These are phyloP conservation scores for Lamellibrachia luymesi DNA, from an alignment of 1,140 invertebrate species.

Conservation along the genomic window DNA sequence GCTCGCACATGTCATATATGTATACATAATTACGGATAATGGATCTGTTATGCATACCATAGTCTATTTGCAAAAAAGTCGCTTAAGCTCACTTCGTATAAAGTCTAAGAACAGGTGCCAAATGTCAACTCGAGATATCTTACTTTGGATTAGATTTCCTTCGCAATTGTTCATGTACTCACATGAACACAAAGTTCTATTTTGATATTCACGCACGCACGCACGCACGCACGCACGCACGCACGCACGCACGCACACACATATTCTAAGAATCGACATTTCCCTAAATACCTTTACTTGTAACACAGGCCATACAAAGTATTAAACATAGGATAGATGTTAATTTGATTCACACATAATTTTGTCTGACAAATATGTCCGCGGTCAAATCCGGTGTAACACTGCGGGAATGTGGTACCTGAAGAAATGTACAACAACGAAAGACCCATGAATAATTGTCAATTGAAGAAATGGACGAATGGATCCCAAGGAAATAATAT, in stretches of 20 bases:
- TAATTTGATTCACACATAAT: too few relatives aligned
- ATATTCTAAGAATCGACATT: too few relatives aligned
- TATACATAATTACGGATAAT: neutral
- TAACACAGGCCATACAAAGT: too few relatives aligned
- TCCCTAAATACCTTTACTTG: too few relatives aligned
- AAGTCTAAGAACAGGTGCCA: neutral
- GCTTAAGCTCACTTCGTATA: neutral
- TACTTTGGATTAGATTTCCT: neutral
- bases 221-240: slow-evolving; percentile 8
- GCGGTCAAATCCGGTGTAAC: too few relatives aligned
- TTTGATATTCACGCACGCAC: neutral
- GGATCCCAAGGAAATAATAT: too few relatives aligned
- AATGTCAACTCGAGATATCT: neutral
- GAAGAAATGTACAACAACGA: too few relatives aligned
- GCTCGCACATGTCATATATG: neutral
- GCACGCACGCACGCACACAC: slow-evolving; percentile 2
- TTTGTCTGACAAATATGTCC: neutral
- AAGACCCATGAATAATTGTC: too few relatives aligned
- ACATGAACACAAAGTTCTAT: too few relatives aligned
- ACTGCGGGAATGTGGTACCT: too few relatives aligned
- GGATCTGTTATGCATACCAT: neutral
- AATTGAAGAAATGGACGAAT: too few relatives aligned
- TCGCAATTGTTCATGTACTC: neutral
- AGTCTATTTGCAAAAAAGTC: neutral
- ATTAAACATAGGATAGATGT: too few relatives aligned